Evolutionary conservation across 2,113 vertebrate species (phyloP).

Genomic region (Hippocampus mohnikei): DNA sequence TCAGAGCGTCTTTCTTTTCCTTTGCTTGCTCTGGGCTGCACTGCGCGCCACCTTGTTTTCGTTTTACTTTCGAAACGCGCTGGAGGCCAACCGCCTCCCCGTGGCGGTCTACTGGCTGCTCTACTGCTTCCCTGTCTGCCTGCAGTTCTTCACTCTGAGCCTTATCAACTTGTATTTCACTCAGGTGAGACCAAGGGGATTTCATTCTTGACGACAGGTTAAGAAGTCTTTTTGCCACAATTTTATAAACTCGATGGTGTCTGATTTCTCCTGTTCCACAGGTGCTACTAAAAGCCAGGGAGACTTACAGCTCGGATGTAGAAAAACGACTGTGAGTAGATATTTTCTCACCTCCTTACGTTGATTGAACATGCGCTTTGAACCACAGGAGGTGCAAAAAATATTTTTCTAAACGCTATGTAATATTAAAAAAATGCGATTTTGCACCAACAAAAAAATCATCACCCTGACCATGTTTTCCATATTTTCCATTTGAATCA

Average conservation of each 20-base stretch:
- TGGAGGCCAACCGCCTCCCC: slow-evolving; percentile 79
- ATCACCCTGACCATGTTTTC: no score
- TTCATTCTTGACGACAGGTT: background rate
- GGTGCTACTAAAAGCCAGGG: slow-evolving; percentile 82
- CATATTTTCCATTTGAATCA: no score
- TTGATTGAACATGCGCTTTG: no score
- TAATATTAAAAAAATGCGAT: background rate
- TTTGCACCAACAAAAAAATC: background rate
- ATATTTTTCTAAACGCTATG: no score
- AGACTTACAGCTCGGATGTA: slow-evolving; percentile 65
- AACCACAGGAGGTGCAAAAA: no score
- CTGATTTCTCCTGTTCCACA: slow-evolving; percentile 33
- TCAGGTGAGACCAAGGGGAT: slow-evolving; percentile 70
- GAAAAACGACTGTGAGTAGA: slow-evolving; percentile 77
- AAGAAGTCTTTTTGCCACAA: background rate
- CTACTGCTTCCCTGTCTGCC: slow-evolving; percentile 84
- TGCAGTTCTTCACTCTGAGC: slow-evolving; percentile 86
- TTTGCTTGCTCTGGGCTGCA: slow-evolving; percentile 83
- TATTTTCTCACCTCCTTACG: no score
- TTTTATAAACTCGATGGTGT: background rate
- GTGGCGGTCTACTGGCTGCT: slow-evolving; percentile 79
- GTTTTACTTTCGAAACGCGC: slow-evolving; percentile 80
- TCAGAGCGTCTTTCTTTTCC: slow-evolving; percentile 82
- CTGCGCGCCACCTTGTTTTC: slow-evolving; percentile 84
- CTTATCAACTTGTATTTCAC: slow-evolving; percentile 85